Evolutionary conservation across 1,140 invertebrate genomes (phyloP).

Genomic region (Gryllus bimaculatus): DNA sequence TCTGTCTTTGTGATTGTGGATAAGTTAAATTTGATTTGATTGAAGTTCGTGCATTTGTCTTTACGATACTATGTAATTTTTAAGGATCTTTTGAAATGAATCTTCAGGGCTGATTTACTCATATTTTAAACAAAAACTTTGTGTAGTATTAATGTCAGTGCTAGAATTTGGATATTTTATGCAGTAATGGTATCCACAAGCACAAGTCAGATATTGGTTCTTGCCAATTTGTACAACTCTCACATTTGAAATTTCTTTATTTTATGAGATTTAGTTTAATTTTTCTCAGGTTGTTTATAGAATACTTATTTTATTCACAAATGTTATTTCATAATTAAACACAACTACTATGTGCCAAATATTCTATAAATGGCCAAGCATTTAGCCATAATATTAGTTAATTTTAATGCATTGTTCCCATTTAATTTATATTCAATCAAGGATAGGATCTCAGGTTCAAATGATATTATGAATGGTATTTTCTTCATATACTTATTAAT

Average conservation of each 20-base stretch:
- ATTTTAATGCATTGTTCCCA: background rate
- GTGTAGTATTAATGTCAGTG: no score
- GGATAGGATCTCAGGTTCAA: background rate
- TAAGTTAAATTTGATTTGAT: no score
- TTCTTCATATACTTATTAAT: background rate
- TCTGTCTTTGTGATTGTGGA: no score
- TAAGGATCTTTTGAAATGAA: no score
- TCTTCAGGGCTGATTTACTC: no score
- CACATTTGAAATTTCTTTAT: background rate
- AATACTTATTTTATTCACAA: background rate
- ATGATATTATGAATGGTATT: background rate
- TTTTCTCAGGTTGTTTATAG: background rate
- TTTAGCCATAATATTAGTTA: background rate
- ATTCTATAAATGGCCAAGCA: constrained; percentile 2
- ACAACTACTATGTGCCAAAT: background rate
- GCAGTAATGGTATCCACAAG: no score
- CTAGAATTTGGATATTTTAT: no score
- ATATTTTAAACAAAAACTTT: no score
- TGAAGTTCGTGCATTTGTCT: no score
- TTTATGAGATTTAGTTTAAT: background rate
- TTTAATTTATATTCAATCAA: constrained; percentile 2
- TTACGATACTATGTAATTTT: no score
- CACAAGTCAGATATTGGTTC: no score
- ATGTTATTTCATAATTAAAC: background rate
- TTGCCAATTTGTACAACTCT: no score